Evolutionary conservation across 2,888 invertebrate genomes (phyloP).

Genomic region (Cylloceria caligata): DNA sequence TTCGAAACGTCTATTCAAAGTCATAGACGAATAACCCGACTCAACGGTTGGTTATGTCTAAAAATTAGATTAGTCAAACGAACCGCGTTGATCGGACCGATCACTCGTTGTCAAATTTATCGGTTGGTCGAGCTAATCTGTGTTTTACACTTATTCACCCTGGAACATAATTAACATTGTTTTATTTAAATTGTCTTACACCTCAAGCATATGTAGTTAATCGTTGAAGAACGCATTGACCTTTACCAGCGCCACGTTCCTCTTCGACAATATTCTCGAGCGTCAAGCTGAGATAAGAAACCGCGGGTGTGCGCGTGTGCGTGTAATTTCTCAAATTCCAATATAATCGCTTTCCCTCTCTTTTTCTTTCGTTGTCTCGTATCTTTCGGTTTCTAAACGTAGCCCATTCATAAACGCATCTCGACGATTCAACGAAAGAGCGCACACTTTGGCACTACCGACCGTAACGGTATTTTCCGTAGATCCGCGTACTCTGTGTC

Average conservation of each 20-base stretch:
- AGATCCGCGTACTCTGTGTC: conserved; percentile 29
- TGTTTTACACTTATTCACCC: too few relatives aligned
- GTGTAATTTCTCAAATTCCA: conserved; percentile 14
- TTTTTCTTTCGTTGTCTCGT: not conserved
- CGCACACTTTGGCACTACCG: not conserved
- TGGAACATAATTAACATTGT: too few relatives aligned
- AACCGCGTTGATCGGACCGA: too few relatives aligned
- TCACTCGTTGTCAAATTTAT: too few relatives aligned
- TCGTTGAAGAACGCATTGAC: not conserved
- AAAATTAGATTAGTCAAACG: too few relatives aligned
- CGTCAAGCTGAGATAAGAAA: not conserved
- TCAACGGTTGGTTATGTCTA: too few relatives aligned
- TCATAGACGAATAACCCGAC: too few relatives aligned
- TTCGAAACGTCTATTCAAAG: too few relatives aligned
- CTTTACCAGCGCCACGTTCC: not conserved
- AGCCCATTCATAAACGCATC: not conserved
- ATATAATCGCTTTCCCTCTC: not conserved
- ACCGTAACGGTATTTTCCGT: not conserved
- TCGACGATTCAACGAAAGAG: not conserved
- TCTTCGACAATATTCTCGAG: not conserved
- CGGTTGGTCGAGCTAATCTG: too few relatives aligned
- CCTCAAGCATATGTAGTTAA: not conserved
- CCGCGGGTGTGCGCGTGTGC: too few relatives aligned
- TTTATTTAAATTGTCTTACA: not conserved
- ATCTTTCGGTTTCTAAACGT: not conserved